phyloP scores from a whole-genome alignment of 1,140 invertebrate genomes.

The Drosophila biarmipes region DNA sequence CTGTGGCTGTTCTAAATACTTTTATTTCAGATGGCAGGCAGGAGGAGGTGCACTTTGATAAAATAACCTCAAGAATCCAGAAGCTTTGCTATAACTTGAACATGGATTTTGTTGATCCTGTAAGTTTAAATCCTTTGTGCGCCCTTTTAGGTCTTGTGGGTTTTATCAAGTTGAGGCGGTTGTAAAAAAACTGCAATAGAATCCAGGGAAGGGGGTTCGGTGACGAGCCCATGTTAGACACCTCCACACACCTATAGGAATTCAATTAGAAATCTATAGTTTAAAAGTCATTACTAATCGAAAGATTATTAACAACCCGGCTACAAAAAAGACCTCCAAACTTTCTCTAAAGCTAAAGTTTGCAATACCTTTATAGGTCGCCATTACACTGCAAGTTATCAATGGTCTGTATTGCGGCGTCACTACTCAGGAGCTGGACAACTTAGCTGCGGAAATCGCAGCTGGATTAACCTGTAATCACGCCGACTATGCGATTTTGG shows the following conservation, averaged over 20 bases:
- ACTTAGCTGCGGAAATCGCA: conserved; percentile 98
- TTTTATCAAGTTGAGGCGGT: neutral
- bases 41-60: conserved; percentile 98
- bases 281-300: neutral
- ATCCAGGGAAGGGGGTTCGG: rapidly evolving
- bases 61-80: conserved; percentile 97
- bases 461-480: conserved; percentile 98
- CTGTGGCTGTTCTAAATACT: neutral
- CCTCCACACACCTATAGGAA: neutral
- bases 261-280: neutral
- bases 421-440: conserved; percentile 98
- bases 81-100: conserved; percentile 98
- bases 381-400: conserved; percentile 95
- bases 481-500: conserved; percentile 98
- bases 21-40: conserved; percentile 90
- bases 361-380: conserved; percentile 85
- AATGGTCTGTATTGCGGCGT: conserved; percentile 97
- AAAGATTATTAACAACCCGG: too few relatives aligned
- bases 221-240: neutral
- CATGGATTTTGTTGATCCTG: conserved; percentile 98
- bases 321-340: neutral
- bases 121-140: conserved; percentile 85
- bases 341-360: neutral
- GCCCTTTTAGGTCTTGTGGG: neutral
- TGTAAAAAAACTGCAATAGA: neutral